phyloP scores from a whole-genome alignment of 2,888 invertebrate genomes.

The Napeogenes sylphis region DNA sequence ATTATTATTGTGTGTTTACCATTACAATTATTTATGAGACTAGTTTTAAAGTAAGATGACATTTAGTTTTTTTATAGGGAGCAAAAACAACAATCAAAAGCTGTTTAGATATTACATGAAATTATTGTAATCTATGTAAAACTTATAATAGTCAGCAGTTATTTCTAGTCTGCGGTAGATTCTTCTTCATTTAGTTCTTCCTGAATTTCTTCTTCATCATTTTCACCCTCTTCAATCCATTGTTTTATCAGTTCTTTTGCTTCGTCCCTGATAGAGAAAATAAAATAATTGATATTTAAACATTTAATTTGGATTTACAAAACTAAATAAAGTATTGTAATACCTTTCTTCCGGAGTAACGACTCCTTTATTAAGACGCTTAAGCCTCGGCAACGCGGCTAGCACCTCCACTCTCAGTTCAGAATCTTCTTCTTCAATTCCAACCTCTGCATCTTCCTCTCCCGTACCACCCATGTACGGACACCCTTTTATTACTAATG shows the following conservation, averaged over 20 bases:
- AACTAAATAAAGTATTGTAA: conserved; percentile 10
- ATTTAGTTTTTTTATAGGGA: too few species aligned
- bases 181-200: conserved; percentile 46
- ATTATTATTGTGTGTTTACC: too few species aligned
- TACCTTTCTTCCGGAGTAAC: conserved; percentile 73
- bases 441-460: conserved; percentile 50
- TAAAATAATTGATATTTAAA: background rate
- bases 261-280: conserved; percentile 45
- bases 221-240: conserved; percentile 65
- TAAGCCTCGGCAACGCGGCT: conserved; percentile 72
- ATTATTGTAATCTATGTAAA: too few species aligned
- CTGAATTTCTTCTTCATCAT: conserved; percentile 51
- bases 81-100: background rate
- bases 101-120: background rate
- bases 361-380: conserved; percentile 73
- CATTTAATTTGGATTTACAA: background rate
- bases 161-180: conserved; percentile 34
- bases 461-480: conserved; percentile 74
- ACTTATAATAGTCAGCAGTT: background rate
- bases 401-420: conserved; percentile 68
- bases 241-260: conserved; percentile 57
- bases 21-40: too few species aligned
- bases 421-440: conserved; percentile 53
- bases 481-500: conserved; percentile 74
- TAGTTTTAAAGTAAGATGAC: too few species aligned